These are phyloP conservation scores for Drosophila histrio DNA, from an alignment of 2,888 invertebrate genomes.

Conservation along the genomic window DNA sequence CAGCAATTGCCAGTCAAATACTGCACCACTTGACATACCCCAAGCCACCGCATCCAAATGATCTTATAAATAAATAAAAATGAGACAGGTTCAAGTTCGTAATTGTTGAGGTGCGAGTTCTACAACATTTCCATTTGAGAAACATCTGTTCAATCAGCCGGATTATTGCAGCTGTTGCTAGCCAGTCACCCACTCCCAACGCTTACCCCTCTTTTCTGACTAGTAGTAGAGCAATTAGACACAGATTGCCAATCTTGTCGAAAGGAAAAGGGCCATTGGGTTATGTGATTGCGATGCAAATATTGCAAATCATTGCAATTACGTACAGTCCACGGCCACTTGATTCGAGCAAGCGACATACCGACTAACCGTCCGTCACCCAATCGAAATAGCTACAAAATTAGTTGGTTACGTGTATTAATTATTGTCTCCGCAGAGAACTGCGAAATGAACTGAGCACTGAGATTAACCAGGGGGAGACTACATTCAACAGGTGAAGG, in stretches of 20 bases:
- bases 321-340: constrained; percentile 36
- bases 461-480: constrained; percentile 8
- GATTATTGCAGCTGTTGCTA: constrained; percentile 17
- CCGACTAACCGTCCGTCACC: constrained; percentile 2
- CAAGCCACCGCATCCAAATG: constrained; percentile 28
- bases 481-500: constrained; percentile 50
- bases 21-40: constrained; percentile 24
- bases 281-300: constrained; percentile 37
- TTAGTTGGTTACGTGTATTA: constrained; percentile 60
- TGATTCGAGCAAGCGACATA: neutral
- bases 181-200: neutral
- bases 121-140: constrained; percentile 18
- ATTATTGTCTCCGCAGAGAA: constrained; percentile 45
- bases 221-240: constrained; percentile 17
- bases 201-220: neutral
- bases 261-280: constrained; percentile 45
- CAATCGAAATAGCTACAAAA: constrained; percentile 45
- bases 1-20: constrained; percentile 11
- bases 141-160: constrained; percentile 56
- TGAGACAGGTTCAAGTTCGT: constrained; percentile 65
- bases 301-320: constrained; percentile 66
- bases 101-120: constrained; percentile 42
- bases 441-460: constrained; percentile 11
- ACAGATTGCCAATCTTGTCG: constrained; percentile 32
- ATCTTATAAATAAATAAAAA: constrained; percentile 63